Percentiles rank a stretch among this genome's conserved stretches.
Conservation (phyloP, 1,140 invertebrate genomes). For the Berghia stephanieae region DNA sequence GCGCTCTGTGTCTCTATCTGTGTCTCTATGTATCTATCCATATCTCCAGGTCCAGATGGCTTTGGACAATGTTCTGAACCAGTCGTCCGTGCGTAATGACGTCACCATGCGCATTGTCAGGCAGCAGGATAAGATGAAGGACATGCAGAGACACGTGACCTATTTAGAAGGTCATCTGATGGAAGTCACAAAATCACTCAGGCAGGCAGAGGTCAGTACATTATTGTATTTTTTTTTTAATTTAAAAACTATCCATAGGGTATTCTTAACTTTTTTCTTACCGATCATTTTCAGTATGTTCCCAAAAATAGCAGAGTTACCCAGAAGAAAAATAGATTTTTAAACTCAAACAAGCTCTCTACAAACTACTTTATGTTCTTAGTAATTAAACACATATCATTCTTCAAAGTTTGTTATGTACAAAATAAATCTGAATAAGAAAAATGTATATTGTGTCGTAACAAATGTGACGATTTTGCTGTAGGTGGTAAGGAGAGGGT, state of each 20-base stretch:
- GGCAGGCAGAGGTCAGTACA: conserved; percentile 23
- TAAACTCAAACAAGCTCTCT: too few species aligned
- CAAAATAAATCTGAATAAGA: too few species aligned
- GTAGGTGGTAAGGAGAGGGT: too few species aligned
- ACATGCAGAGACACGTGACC: conserved; percentile 11
- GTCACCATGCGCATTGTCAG: conserved; percentile 31
- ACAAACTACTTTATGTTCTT: too few species aligned
- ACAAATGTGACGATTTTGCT: too few species aligned
- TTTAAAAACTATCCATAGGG: background rate
- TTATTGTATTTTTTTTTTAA: background rate
- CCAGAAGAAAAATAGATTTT: too few species aligned
- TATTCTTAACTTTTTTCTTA: background rate
- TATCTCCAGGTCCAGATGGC: conserved; percentile 25
- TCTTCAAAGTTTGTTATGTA: too few species aligned
- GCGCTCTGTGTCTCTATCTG: too few species aligned
- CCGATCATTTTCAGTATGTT: background rate
- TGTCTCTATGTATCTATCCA: too few species aligned
- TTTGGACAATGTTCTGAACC: conserved; percentile 27
- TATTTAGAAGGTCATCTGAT: conserved; percentile 27
- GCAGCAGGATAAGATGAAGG: conserved; percentile 29
- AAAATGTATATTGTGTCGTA: too few species aligned
- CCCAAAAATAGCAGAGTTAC: too few species aligned
- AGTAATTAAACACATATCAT: too few species aligned
- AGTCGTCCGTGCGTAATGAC: conserved; percentile 32
- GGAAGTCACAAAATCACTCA: background rate